These are phyloP conservation scores for Typhlichthys subterraneus DNA, from an alignment of 2,797 vertebrate genomes.

Conservation along the genomic window DNA sequence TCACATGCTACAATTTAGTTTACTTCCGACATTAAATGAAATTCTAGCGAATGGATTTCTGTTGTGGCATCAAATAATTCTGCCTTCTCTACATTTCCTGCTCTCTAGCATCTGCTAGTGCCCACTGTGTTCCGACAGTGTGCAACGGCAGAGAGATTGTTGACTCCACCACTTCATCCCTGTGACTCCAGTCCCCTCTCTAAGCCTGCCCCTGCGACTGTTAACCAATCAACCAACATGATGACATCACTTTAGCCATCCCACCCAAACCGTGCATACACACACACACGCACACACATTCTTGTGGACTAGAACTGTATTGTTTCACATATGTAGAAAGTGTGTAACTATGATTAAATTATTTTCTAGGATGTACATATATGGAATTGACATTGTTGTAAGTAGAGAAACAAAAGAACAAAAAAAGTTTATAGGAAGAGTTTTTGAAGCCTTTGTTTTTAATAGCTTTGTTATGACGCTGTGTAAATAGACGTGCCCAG, in stretches of 20 bases:
- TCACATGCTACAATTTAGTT: too few relatives aligned
- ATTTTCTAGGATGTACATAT: conserved; percentile 99
- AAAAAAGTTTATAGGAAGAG: conserved; percentile 90
- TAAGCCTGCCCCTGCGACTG: conserved; percentile 85
- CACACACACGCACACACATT: conserved; percentile 15
- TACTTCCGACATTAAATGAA: too few relatives aligned
- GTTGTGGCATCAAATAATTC: conserved; percentile 21
- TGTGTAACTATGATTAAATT: conserved; percentile 94
- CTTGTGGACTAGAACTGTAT: conserved; percentile 74
- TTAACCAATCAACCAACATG: conserved; percentile 84
- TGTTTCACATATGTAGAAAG: conserved; percentile 91
- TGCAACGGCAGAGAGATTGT: conserved; percentile 98
- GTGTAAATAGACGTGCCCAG: conserved; percentile 88
- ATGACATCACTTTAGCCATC: conserved; percentile 59
- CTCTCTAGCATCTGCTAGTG: conserved; percentile 88
- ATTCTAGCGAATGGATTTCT: conserved; percentile 1
- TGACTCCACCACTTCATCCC: conserved; percentile 97
- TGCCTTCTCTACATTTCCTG: conserved; percentile 26
- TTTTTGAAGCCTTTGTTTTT: conserved; percentile 90
- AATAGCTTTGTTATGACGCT: conserved; percentile 83
- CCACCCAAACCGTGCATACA: conserved; percentile 19
- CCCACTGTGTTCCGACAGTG: conserved; percentile 88
- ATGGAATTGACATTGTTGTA: conserved; percentile 86
- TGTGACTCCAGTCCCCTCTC: conserved; percentile 82
- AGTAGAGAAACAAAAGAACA: conserved; percentile 85